phyloP scores from a whole-genome alignment of 2,888 invertebrate species.

The Brassicogethes aeneus region DNA sequence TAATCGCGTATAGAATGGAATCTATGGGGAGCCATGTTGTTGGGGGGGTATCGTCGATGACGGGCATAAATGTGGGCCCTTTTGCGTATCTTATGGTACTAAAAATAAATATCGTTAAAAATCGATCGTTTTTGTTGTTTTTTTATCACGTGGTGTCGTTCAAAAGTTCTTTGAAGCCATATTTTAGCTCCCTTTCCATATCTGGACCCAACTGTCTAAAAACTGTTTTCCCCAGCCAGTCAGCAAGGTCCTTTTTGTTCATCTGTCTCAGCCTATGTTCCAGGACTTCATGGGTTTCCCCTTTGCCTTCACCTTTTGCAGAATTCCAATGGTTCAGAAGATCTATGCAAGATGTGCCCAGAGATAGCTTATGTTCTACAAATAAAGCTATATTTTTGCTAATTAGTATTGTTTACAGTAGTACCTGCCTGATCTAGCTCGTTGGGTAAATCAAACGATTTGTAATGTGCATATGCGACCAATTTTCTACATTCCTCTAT shows the following conservation, averaged over 20 bases:
- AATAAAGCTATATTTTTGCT: constrained; percentile 2
- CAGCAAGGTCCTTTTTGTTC: constrained; percentile 47
- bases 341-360: constrained; percentile 46
- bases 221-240: constrained; percentile 51
- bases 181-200: constrained; percentile 28
- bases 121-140: not conserved
- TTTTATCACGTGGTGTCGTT: constrained; percentile 6
- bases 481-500: constrained; percentile 49
- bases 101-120: not conserved
- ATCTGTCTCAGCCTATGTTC: constrained; percentile 50
- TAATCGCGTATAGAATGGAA: not conserved
- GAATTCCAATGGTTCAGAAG: constrained; percentile 52
- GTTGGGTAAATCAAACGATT: constrained; percentile 39
- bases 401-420: constrained; percentile 6
- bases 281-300: constrained; percentile 48
- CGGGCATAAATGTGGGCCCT: not conserved
- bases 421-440: constrained; percentile 41
- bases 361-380: constrained; percentile 41
- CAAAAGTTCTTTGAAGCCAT: constrained; percentile 25
- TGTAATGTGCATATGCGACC: constrained; percentile 49
- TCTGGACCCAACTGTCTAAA: constrained; percentile 48
- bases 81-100: not conserved
- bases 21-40: not conserved
- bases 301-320: constrained; percentile 43
- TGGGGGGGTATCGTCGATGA: not conserved